phyloP scores from a whole-genome alignment of 2,888 invertebrate genomes.

The Latrodectus hesperus region DNA sequence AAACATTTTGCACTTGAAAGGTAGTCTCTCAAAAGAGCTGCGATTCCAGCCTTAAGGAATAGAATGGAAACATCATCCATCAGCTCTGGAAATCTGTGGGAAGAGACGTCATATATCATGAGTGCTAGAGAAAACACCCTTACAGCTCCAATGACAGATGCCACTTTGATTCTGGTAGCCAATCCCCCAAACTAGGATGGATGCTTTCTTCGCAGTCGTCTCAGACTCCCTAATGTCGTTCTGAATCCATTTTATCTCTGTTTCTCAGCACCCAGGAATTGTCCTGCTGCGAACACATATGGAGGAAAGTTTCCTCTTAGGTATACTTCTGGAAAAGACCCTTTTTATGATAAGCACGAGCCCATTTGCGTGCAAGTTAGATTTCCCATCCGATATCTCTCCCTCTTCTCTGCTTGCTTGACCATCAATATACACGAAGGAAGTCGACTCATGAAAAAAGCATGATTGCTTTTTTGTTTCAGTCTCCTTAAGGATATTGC shows the following conservation, averaged over 20 bases:
- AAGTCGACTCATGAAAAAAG: too few species aligned
- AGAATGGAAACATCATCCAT: constrained; percentile 20
- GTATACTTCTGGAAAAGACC: not conserved
- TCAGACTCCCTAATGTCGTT: too few species aligned
- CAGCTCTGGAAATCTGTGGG: constrained; percentile 19
- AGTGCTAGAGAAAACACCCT: constrained; percentile 39
- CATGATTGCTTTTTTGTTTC: too few species aligned
- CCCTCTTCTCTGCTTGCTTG: too few species aligned
- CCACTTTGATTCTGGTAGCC: constrained; percentile 46
- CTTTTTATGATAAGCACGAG: too few species aligned
- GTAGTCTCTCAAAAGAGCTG: too few species aligned
- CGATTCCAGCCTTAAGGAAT: constrained; percentile 21
- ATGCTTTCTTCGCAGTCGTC: constrained; percentile 11
- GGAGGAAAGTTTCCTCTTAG: constrained; percentile 28
- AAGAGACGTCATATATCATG: constrained; percentile 37
- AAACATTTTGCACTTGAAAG: too few species aligned
- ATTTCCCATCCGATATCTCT: too few species aligned
- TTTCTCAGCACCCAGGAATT: constrained; percentile 32
- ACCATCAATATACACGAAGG: too few species aligned
- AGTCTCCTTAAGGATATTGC: too few species aligned
- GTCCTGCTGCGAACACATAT: constrained; percentile 26
- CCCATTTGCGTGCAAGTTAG: too few species aligned
- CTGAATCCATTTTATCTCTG: constrained; percentile 50
- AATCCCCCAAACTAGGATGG: constrained; percentile 52
- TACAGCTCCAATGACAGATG: constrained; percentile 41